A percentile compares a stretch with the other conserved stretches of the same genome.
These are phyloP conservation scores for Epizoanthus illoricatus DNA, from an alignment of 92 coral and sea anemone genomes.

Conservation along the genomic window DNA sequence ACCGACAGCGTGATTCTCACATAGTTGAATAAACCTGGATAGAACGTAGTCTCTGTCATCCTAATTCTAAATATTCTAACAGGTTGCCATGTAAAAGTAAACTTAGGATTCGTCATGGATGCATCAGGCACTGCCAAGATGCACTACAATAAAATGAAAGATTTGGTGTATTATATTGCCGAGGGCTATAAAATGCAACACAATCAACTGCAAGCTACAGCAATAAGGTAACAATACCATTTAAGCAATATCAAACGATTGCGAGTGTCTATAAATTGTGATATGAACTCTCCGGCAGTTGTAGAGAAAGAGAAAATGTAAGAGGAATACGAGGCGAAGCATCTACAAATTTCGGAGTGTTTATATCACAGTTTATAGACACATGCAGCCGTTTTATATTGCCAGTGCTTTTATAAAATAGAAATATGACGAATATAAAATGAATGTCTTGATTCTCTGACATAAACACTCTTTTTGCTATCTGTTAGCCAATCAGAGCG, in stretches of 20 bases:
- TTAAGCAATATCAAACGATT: neutral
- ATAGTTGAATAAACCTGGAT: too few species aligned
- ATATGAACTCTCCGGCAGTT: neutral
- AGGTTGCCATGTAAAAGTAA: slow-evolving; percentile 28
- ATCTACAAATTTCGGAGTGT: too few species aligned
- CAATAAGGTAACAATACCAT: slow-evolving; percentile 8
- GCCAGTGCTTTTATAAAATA: too few species aligned
- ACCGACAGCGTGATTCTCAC: too few species aligned
- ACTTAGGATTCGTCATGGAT: slow-evolving; percentile 24
- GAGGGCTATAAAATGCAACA: slow-evolving; percentile 26
- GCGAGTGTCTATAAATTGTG: neutral
- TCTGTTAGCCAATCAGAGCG: too few species aligned
- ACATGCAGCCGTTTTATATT: too few species aligned
- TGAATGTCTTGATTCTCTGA: too few species aligned
- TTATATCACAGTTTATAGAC: too few species aligned
- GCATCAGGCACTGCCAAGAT: slow-evolving; percentile 15
- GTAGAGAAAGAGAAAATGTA: neutral
- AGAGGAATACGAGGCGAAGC: too few species aligned
- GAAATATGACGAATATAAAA: too few species aligned
- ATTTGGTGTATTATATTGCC: slow-evolving; percentile 7
- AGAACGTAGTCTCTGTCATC: too few species aligned
- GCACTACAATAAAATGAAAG: slow-evolving; percentile 3
- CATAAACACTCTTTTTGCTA: too few species aligned
- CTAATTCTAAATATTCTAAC: neutral
- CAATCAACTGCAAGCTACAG: slow-evolving; percentile 1